Percentiles rank a stretch among this genome's conserved stretches.
Evolutionary conservation across 2,797 vertebrate genomes (phyloP).

Genomic region (Cuniculus paca): DNA sequence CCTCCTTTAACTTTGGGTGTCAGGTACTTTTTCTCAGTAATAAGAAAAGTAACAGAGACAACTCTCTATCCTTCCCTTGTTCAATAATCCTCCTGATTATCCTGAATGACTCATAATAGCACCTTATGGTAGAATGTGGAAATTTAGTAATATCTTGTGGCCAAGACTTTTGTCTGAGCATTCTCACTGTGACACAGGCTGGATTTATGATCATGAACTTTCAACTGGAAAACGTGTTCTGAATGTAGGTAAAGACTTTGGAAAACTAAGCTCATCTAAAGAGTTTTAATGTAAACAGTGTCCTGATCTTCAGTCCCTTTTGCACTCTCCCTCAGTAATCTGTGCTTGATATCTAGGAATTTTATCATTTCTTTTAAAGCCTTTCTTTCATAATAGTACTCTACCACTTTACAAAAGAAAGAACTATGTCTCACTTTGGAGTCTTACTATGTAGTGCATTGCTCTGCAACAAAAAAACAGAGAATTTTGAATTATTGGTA

Average conservation of each 20-base stretch:
- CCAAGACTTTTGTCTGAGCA: not conserved
- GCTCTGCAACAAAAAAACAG: not conserved
- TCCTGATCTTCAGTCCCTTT: not conserved
- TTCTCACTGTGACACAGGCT: not conserved
- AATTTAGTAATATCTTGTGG: constrained; percentile 83
- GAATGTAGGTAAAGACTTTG: not conserved
- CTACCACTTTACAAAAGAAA: not conserved
- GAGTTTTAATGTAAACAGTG: not conserved
- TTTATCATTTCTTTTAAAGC: not conserved
- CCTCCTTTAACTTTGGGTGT: not conserved
- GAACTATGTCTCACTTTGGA: not conserved
- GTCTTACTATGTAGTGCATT: not conserved
- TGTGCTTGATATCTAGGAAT: not conserved
- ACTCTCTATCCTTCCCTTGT: not conserved
- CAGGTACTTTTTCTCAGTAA: not conserved
- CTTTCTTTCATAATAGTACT: not conserved
- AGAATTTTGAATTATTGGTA: not conserved
- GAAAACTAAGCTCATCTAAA: not conserved
- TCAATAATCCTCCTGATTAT: not conserved
- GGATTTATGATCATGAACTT: not conserved
- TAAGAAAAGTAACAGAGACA: not conserved
- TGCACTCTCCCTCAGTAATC: not conserved
- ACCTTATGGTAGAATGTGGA: constrained; percentile 47
- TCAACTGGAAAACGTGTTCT: not conserved
- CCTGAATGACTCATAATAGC: not conserved